Percentiles rank a stretch among this genome's conserved stretches.
Conservation (phyloP, 2,113 vertebrate genomes). For the Strigops habroptila region DNA sequence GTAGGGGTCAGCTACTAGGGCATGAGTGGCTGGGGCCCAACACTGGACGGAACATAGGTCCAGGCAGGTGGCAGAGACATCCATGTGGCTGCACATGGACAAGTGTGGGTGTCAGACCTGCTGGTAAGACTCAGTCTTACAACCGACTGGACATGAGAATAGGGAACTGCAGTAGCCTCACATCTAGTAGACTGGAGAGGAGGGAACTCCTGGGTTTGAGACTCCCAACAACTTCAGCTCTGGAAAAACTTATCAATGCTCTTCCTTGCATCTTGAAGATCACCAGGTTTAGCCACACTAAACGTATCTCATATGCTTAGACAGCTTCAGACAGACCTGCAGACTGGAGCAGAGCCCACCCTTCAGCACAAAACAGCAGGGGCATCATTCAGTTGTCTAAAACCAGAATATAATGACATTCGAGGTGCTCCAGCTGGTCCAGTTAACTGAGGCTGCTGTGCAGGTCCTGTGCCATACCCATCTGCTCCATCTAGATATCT, state of each 20-base stretch:
- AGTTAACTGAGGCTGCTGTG: neutral
- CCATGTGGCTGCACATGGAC: neutral
- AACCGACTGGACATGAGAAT: neutral
- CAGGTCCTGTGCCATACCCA: neutral
- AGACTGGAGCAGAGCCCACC: neutral
- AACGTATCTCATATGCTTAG: neutral
- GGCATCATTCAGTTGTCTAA: neutral
- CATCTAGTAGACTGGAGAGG: neutral
- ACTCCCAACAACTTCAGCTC: neutral
- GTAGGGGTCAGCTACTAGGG: neutral
- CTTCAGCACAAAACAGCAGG: neutral
- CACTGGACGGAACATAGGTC: neutral
- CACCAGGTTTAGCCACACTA: neutral
- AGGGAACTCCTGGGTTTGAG: neutral
- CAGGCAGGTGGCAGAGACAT: neutral
- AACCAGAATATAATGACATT: neutral
- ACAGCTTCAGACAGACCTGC: neutral
- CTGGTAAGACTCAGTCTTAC: neutral
- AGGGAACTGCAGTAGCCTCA: neutral
- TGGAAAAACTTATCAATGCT: neutral
- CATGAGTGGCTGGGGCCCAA: neutral
- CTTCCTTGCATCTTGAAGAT: neutral
- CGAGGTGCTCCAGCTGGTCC: neutral
- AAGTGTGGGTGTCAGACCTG: neutral
- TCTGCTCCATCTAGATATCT: neutral